Evolutionary conservation across 2,797 vertebrate genomes (phyloP).

Genomic region (Antrozous pallidus): DNA sequence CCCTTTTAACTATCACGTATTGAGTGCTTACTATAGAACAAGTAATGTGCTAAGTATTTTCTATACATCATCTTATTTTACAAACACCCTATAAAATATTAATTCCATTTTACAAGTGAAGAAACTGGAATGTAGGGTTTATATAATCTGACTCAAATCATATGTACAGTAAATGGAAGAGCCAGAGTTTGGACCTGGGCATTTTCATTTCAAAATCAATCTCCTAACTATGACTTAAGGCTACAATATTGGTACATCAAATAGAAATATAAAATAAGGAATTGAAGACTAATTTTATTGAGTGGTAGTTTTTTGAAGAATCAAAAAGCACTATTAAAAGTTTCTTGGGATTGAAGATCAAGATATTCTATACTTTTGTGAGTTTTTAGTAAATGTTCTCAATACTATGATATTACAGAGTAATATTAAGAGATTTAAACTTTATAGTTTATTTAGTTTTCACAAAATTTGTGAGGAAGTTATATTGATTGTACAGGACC

Average conservation of each 20-base stretch:
- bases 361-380: not conserved
- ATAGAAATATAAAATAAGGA: not conserved
- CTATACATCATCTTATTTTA: not conserved
- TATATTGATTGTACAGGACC: not conserved
- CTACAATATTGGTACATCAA: not conserved
- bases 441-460: not conserved
- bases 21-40: not conserved
- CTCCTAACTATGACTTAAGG: not conserved
- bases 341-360: not conserved
- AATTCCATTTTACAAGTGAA: not conserved
- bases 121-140: not conserved
- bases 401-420: not conserved
- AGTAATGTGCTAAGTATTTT: not conserved
- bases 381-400: not conserved
- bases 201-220: not conserved
- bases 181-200: not conserved
- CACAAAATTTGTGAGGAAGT: not conserved
- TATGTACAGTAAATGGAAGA: not conserved
- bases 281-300: not conserved
- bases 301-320: not conserved
- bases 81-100: not conserved
- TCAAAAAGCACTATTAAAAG: not conserved
- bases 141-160: not conserved
- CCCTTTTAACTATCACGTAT: not conserved
- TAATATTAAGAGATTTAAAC: not conserved